Percentiles rank a stretch among this genome's conserved stretches.
These are phyloP conservation scores for Chiroxiphia lanceolata DNA, from an alignment of 2,797 vertebrate genomes.

Conservation along the genomic window DNA sequence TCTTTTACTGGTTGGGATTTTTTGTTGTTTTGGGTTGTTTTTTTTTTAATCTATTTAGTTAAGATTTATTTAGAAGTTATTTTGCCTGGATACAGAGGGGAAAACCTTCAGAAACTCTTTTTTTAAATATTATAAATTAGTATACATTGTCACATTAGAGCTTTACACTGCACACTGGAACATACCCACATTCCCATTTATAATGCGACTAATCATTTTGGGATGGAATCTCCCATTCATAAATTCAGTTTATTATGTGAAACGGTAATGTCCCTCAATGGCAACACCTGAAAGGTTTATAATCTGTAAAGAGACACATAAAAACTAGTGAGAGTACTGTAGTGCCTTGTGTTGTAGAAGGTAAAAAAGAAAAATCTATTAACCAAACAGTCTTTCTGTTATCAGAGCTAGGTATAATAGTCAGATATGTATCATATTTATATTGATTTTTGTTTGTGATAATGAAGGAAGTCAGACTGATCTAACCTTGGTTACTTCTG, in stretches of 20 bases:
- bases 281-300: neutral
- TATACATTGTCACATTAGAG: neutral
- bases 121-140: neutral
- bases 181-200: neutral
- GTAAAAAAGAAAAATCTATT: neutral
- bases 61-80: neutral
- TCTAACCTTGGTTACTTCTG: neutral
- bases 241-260: neutral
- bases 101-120: neutral
- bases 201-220: neutral
- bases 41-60: neutral
- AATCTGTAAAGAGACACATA: neutral
- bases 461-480: neutral
- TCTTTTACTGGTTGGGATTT: neutral
- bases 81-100: neutral
- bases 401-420: neutral
- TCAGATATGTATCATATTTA: neutral
- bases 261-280: neutral
- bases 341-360: neutral
- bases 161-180: neutral
- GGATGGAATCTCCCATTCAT: neutral
- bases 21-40: neutral
- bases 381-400: neutral
- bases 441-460: neutral
- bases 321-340: neutral